Evolutionary conservation across 2,888 invertebrate species (phyloP).

Genomic region (Dione vanillae): DNA sequence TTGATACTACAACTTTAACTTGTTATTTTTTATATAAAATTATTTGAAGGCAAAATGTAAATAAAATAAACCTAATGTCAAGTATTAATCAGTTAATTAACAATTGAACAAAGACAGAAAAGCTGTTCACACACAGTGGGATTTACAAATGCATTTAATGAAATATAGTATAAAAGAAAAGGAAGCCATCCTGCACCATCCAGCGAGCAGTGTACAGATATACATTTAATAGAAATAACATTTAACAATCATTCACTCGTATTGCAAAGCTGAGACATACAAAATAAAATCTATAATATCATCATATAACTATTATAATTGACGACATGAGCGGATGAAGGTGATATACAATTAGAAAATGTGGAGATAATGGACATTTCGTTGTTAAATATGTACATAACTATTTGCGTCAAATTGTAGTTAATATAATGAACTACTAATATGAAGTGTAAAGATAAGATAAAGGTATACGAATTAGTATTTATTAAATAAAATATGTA

Average conservation of each 20-base stretch:
- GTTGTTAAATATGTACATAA: too few relatives aligned
- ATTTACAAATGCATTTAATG: constrained; percentile 10
- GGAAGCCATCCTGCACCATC: constrained; percentile 18
- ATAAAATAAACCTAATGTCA: too few relatives aligned
- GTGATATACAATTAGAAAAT: too few relatives aligned
- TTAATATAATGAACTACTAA: too few relatives aligned
- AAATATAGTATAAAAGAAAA: not conserved
- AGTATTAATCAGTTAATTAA: too few relatives aligned
- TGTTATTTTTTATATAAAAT: not conserved
- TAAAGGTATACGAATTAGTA: too few relatives aligned
- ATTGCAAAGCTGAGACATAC: not conserved
- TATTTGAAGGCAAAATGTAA: too few relatives aligned
- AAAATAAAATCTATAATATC: constrained; percentile 48
- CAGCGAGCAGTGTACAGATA: constrained; percentile 26
- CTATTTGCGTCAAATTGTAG: too few relatives aligned
- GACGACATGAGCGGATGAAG: too few relatives aligned
- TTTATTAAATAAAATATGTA: too few relatives aligned
- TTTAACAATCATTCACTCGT: constrained; percentile 5
- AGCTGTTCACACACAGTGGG: not conserved
- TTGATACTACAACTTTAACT: not conserved
- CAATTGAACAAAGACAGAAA: not conserved
- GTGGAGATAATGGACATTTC: too few relatives aligned
- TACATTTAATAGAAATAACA: constrained; percentile 8
- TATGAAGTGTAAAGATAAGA: too few relatives aligned
- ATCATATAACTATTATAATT: not conserved